These are phyloP conservation scores for Halichoerus grypus DNA, from an alignment of 2,113 vertebrate genomes.

Conservation along the genomic window DNA sequence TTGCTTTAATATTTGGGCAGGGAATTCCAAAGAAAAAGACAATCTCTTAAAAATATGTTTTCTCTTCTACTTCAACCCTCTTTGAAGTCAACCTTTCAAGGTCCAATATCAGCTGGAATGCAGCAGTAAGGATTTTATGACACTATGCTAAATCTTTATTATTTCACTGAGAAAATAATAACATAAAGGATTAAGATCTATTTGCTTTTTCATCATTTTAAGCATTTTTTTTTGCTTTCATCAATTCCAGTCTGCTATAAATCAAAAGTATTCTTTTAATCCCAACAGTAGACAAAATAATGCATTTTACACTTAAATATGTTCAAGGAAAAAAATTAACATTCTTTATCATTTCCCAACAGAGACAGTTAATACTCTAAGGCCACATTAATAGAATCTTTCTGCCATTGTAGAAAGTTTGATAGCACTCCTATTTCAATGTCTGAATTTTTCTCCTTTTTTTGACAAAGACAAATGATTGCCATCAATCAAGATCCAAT, in stretches of 20 bases:
- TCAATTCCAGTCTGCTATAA: slow-evolving; percentile 84
- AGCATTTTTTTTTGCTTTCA: slow-evolving; percentile 76
- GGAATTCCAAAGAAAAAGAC: slow-evolving; percentile 78
- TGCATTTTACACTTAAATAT: slow-evolving; percentile 87
- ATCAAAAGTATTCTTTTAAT: slow-evolving; percentile 85
- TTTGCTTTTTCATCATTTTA: slow-evolving; percentile 81
- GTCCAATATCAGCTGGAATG: slow-evolving; percentile 85
- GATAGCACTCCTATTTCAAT: slow-evolving; percentile 94
- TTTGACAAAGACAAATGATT: slow-evolving; percentile 96
- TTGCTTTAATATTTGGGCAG: slow-evolving; percentile 53
- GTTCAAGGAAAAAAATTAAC: slow-evolving; percentile 89
- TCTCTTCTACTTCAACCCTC: slow-evolving; percentile 73
- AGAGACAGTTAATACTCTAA: slow-evolving; percentile 90
- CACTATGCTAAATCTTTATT: slow-evolving; percentile 90
- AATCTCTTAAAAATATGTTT: slow-evolving; percentile 83
- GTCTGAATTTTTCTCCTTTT: slow-evolving; percentile 91
- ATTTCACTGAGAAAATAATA: slow-evolving; percentile 91
- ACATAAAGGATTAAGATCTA: slow-evolving; percentile 89
- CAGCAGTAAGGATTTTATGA: slow-evolving; percentile 87
- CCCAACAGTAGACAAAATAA: slow-evolving; percentile 86
- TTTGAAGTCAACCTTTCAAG: slow-evolving; percentile 86
- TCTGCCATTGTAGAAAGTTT: slow-evolving; percentile 93
- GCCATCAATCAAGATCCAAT: slow-evolving; percentile 95
- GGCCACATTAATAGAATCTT: slow-evolving; percentile 93
- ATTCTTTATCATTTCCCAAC: slow-evolving; percentile 90